Conservation (phyloP, 1,140 invertebrate genomes). For the Anthonomus grandis region DNA sequence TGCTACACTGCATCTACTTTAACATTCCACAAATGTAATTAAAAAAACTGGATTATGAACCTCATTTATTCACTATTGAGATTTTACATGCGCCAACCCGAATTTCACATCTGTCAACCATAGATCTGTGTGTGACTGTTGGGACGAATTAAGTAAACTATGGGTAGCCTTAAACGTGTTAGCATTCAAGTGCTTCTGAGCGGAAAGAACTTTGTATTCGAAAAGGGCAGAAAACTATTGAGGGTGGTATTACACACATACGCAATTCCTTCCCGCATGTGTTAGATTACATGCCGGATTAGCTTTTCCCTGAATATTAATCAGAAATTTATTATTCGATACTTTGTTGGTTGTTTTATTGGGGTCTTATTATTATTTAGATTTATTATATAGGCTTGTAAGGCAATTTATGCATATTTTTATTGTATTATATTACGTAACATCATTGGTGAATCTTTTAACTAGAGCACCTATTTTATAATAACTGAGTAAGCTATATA, state of each 20-base stretch:
- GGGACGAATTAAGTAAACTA: conserved; percentile 43
- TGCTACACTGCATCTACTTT: too few species aligned
- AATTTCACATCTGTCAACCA: conserved; percentile 47
- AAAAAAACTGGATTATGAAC: too few species aligned
- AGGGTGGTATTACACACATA: conserved; percentile 40
- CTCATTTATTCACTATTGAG: too few species aligned
- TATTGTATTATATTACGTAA: too few species aligned
- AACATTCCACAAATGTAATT: too few species aligned
- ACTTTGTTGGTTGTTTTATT: too few species aligned
- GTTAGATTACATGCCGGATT: conserved; percentile 42
- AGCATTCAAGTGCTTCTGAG: conserved; percentile 43
- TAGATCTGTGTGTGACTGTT: conserved; percentile 42
- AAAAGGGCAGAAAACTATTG: conserved; percentile 25
- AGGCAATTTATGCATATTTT: too few species aligned
- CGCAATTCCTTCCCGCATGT: conserved; percentile 41
- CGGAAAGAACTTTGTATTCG: conserved; percentile 37
- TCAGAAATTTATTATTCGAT: conserved; percentile 9
- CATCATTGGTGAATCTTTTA: too few species aligned
- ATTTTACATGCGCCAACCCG: neutral
- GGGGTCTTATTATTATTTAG: too few species aligned
- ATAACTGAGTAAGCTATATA: too few species aligned
- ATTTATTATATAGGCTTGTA: too few species aligned
- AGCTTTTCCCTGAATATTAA: conserved; percentile 27
- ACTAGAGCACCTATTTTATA: too few species aligned
- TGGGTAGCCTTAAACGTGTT: conserved; percentile 44